A percentile compares a stretch with the other conserved stretches of the same genome.
These are phyloP conservation scores for Drosophila macrothrix DNA, from an alignment of 2,888 invertebrate genomes.

Conservation along the genomic window DNA sequence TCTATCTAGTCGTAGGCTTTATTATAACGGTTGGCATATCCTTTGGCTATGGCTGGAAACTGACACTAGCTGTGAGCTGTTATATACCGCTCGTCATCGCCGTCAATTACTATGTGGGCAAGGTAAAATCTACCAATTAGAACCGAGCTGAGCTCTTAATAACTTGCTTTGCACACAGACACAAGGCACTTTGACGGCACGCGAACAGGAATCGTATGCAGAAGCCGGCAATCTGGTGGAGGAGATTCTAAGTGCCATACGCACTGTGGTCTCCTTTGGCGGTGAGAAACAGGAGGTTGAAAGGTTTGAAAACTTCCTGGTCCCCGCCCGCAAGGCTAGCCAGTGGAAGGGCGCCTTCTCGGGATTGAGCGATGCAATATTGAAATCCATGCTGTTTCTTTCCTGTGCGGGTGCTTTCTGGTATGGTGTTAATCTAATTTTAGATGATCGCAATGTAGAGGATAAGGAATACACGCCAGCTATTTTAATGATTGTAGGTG, in stretches of 20 bases:
- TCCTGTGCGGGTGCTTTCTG: slow-evolving; percentile 92
- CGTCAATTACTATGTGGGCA: slow-evolving; percentile 91
- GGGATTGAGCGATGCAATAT: slow-evolving; percentile 89
- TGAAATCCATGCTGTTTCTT: slow-evolving; percentile 91
- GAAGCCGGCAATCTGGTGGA: slow-evolving; percentile 91
- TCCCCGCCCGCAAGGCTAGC: slow-evolving; percentile 88
- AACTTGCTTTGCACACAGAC: slow-evolving; percentile 84
- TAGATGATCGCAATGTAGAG: slow-evolving; percentile 87
- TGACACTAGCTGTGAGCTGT: slow-evolving; percentile 92
- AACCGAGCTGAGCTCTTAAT: neutral
- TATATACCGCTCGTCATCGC: slow-evolving; percentile 92
- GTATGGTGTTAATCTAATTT: slow-evolving; percentile 91
- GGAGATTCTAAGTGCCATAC: slow-evolving; percentile 90
- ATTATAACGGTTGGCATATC: slow-evolving; percentile 89
- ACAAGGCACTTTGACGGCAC: slow-evolving; percentile 88
- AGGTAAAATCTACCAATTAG: slow-evolving; percentile 85
- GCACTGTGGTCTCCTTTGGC: slow-evolving; percentile 92
- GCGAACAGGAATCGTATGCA: slow-evolving; percentile 90
- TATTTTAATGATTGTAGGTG: slow-evolving; percentile 90
- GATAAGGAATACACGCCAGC: slow-evolving; percentile 89
- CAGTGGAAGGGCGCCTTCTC: slow-evolving; percentile 88
- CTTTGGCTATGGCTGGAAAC: slow-evolving; percentile 93
- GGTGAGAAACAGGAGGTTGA: slow-evolving; percentile 91
- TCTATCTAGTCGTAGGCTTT: slow-evolving; percentile 86
- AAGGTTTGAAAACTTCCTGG: slow-evolving; percentile 87